Base-by-base conservation (phyloP, 1,140 invertebrate genomes). In the Latrodectus geometricus region DNA sequence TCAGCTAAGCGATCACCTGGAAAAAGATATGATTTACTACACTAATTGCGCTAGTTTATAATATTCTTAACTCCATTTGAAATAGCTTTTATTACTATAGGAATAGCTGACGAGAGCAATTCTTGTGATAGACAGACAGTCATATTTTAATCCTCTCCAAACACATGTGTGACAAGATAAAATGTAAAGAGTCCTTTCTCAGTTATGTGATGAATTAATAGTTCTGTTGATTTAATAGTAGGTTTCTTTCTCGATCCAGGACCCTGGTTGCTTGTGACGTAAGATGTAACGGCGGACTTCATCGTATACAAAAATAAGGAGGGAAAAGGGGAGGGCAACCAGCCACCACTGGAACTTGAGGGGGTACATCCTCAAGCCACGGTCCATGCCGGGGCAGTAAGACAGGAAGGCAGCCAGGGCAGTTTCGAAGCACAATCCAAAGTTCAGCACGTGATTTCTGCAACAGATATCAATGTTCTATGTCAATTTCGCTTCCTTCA, bases 191-290 rank as follows among this genome's bases (percentile, higher is more conserved):
- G 17, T 20, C 21, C 21, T n/a, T 20, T 66, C 65, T 66, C 65
- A 8, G 14, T 17, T 1, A n/a, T 20, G 56, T n/a, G 49, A 69
- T 20, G 70, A 17, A 54, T 21, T 21, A 20, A 52, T 56, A n/a
- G n/a, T n/a, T n/a, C n/a, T n/a, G n/a, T n/a, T n/a, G n/a, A n/a
- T n/a, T 88, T 74, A 88, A 17, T 88, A 99, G 93, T 99, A 99
- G 91, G 98, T 99, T 94, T 99, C 98, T 92, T 96, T 95, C 93
- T 99, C 98, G 90, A 99, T 94, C 97, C 97, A 99, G 90, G 97
- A 97, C 90, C 97, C 98, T 81, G 98, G 98, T 92, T 97, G 96
- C 92, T 96, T 76, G 15, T 77, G 95, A 91, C 98, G 95, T 89
- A 99, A 93, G 91, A 98, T 97, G 93, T 97, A 98, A 92, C 97